phyloP scores from a whole-genome alignment of 2,113 vertebrate genomes.

The Rhabdornis inornatus region DNA sequence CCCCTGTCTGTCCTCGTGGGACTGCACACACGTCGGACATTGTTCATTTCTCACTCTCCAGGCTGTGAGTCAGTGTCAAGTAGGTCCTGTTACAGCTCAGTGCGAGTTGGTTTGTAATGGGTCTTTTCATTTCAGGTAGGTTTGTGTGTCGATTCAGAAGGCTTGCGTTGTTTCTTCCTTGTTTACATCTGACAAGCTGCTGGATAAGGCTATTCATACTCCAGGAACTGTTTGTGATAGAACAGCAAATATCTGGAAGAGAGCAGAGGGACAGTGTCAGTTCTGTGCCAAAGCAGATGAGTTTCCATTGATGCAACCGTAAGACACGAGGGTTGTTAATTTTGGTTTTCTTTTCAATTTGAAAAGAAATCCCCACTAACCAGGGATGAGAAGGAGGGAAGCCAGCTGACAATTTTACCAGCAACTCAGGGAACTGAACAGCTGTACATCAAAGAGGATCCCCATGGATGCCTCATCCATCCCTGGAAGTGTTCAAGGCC shows the following conservation, averaged over 20 bases:
- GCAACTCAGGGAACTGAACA: background rate
- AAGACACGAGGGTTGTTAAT: background rate
- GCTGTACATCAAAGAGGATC: background rate
- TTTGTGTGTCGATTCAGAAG: conserved; percentile 78
- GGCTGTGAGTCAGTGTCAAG: conserved; percentile 82
- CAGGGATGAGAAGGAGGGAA: background rate
- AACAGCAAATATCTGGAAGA: conserved; percentile 87
- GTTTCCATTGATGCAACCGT: background rate
- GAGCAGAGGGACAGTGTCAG: background rate
- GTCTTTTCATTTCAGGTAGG: conserved; percentile 79
- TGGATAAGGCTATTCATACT: conserved; percentile 86
- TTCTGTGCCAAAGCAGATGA: background rate
- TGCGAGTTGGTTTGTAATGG: conserved; percentile 74
- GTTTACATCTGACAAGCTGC: conserved; percentile 48
- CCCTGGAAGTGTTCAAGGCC: background rate
- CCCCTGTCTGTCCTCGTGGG: conserved; percentile 59
- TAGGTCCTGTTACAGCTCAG: conserved; percentile 86
- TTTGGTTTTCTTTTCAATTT: background rate
- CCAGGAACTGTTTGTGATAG: conserved; percentile 98
- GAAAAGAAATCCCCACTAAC: background rate
- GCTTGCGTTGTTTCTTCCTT: conserved; percentile 68
- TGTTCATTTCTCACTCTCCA: conserved; percentile 75
- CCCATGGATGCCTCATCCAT: background rate
- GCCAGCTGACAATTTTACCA: background rate
- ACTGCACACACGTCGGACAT: conserved; percentile 66